These are phyloP conservation scores for Tineola bisselliella DNA, from an alignment of 2,888 invertebrate species.

Conservation along the genomic window DNA sequence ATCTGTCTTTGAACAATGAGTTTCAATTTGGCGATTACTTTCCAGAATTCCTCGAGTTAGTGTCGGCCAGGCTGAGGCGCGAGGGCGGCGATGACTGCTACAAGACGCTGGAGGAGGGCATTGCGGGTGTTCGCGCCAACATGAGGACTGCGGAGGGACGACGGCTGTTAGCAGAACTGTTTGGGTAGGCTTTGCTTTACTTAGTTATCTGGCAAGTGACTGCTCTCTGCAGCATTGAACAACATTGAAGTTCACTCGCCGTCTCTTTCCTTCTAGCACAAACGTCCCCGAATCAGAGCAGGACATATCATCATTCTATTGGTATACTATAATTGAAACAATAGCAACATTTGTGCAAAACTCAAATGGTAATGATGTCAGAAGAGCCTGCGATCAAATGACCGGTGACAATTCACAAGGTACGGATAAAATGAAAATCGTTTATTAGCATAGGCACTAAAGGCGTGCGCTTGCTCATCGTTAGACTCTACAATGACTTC, in stretches of 20 bases:
- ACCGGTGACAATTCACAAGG: no score
- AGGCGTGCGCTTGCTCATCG: no score
- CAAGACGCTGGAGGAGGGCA: constrained; percentile 38
- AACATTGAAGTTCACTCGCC: no score
- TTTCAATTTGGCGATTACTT: no score
- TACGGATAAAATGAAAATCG: no score
- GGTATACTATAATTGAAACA: constrained; percentile 46
- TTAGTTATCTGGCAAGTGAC: neutral
- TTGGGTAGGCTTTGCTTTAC: constrained; percentile 38
- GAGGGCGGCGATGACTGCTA: constrained; percentile 51
- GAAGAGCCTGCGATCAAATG: no score
- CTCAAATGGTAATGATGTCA: constrained; percentile 21
- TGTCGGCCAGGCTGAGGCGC: constrained; percentile 45
- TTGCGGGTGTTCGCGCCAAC: constrained; percentile 37
- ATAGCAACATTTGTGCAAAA: constrained; percentile 49
- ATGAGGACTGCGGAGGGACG: constrained; percentile 27
- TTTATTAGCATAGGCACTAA: no score
- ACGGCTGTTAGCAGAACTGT: constrained; percentile 37
- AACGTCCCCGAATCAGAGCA: constrained; percentile 37
- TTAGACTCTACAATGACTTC: no score
- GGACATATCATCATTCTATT: constrained; percentile 51
- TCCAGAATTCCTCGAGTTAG: constrained; percentile 66
- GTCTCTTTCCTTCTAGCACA: constrained; percentile 30
- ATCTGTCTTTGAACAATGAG: no score
- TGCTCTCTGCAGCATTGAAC: no score